Evolutionary conservation across 2,888 invertebrate genomes (phyloP), one percentile per base, ranked within the genome.

Genomic region (Plusia festucae): DNA sequence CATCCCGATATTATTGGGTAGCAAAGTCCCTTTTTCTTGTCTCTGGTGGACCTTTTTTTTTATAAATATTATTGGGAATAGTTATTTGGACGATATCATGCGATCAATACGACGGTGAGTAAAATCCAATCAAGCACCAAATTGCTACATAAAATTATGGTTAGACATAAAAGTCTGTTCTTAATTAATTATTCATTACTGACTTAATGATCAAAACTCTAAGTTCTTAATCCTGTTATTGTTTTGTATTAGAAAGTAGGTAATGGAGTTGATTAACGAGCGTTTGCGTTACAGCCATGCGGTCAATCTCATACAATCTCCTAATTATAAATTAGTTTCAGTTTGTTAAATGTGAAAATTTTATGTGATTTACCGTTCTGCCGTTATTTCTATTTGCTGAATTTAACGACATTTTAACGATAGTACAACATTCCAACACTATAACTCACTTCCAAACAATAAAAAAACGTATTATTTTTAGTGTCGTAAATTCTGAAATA

Each of bases 391-490:
- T 34, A 15, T 34, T n/a, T 40, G 15, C n/a, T 5, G n/a, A 34
- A 40, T 40, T 40, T 40, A 40, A 40, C 40, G n/a, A 40, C n/a
- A n/a, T 40, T 7, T n/a, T n/a, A 5, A n/a, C 40, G n/a, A n/a
- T n/a, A 34, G 15, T 34, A 9, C 9, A 40, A 40, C 40, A 40
- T 40, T 40, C 40, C 40, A 40, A n/a, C 34, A 15, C 34, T 5
- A 34, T 34, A 13, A 34, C 40, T 40, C 40, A 40, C 40, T 15
- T n/a, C 5, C 40, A 9, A 30, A 30, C n/a, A 15, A 40, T n/a
- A 40, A 40, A 40, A 40, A 40, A n/a, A 40, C 40, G n/a, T 40
- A n/a, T n/a, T 40, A 40, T 40, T 40, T 40, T 40, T n/a, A n/a
- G n/a, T n/a, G 40, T 40, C n/a, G 40, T 40, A 40, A 40, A 40